Evolutionary conservation across 2,113 vertebrate genomes (phyloP), one percentile per base, ranked within the genome.

Genomic region (Leuciscus idus): DNA sequence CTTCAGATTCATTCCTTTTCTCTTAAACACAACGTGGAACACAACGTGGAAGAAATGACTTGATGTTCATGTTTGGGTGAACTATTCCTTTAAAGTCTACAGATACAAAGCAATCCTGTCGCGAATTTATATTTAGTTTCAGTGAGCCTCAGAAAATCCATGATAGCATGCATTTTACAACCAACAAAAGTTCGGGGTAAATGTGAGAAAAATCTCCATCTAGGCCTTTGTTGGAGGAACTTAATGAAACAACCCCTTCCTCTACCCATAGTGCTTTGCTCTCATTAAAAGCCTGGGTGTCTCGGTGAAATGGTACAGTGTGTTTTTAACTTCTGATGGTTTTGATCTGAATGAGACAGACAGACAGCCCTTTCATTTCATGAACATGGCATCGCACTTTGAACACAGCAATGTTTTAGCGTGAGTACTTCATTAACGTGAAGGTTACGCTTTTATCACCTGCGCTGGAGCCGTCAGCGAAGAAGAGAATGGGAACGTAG

Each of bases 361-460:
- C 83, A 93, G 92, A 93, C 91, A 92, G 90, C 89, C 89, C 92
- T 92, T 92, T 93, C 93, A 93, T 89, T 93, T 92, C 90, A 91
- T 84, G 91, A 88, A 92, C 90, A 91, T 92, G 91, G 89, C 92
- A 88, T 91, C 87, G 74, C 88, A 90, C 90, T 95, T 94, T 95
- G 94, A 94, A 94, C 91, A 91, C 90, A 90, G 92, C 87, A 91
- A 91, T 91, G 90, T 92, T 93, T 90, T 92, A 90, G 91, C 81
- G 82, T 90, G 91, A 91, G 90, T 91, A 91, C 90, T 93, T 92
- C 86, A 57, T 87, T 89, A 89, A 84, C 36, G 75, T 87, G 93
- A 93, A 92, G 87, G 88, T 91, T 89, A 13, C 2, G 89, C 93
- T 94, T 94, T 94, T 94, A 94, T 94, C 92, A 90, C 88, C 92